Base-by-base conservation (phyloP, 2,888 invertebrate species). In the Diarsia dahlii region DNA sequence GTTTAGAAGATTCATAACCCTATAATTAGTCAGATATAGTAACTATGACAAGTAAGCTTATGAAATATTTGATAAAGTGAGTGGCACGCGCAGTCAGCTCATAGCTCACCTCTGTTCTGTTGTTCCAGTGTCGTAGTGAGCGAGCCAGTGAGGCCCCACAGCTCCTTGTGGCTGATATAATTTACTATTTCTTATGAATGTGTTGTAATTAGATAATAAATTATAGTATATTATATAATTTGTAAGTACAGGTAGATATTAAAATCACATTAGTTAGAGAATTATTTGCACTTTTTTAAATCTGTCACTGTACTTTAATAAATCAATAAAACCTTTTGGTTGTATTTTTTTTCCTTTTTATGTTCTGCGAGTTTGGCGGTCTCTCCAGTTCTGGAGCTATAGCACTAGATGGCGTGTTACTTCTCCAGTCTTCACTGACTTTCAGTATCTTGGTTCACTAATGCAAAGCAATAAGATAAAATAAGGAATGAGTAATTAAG, bases 231-330 rank as follows among this genome's bases (percentile, higher is more conserved):
- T 81, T 71, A 70, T 80, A 76, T 65, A 69, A 68, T 54, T 78
- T 81, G 34, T 80, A 80, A 84, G 82, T 87, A 84, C 84, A 74
- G 79, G 75, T 85, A 84, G 82, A 71, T 64, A 83, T 71, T 78
- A 73, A 66, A 80, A 76, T 79, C 86, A 82, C 85, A 82, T 81
- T 84, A 88, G 80, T 83, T 87, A 89, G 86, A 88, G 50, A 89
- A 93, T 94, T 90, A 91, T 95, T 95, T 95, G 95, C 95, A 95
- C 95, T 94, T 95, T 95, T 94, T 94, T 94, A 94, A 94, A 90
- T 90, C 89, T 92, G 88, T 89, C 87, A 88, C 87, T 88, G 83
- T 88, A 87, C 80, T 88, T 78, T 50, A 87, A 81, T 85, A 88
- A 87, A 87, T 76, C 54, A 74, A 74, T 81, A 73, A 85, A 86